Conservation (phyloP, 2,113 vertebrate genomes). For the Grantiella picta region DNA sequence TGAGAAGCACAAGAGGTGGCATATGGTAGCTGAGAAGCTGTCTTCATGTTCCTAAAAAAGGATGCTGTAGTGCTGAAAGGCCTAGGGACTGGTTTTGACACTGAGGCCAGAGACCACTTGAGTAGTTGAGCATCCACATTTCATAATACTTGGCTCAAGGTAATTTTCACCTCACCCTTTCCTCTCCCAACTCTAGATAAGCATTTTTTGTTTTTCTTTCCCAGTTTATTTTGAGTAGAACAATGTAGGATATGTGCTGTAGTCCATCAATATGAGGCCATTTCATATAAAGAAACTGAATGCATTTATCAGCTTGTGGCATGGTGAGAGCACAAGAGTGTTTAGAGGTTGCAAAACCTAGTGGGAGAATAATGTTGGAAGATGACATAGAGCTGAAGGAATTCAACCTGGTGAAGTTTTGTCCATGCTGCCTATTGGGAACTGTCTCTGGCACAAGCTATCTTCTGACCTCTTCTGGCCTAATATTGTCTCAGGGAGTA, state of each 20-base stretch:
- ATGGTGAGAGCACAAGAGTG: background rate
- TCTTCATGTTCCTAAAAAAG: background rate
- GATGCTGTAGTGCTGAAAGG: background rate
- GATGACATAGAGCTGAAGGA: background rate
- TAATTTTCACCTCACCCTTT: background rate
- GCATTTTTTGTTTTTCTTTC: background rate
- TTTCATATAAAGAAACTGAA: background rate
- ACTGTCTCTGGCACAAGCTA: background rate
- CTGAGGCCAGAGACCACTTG: background rate
- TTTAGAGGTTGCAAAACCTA: background rate
- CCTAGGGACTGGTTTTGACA: background rate
- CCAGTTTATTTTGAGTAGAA: background rate
- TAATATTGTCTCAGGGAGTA: background rate
- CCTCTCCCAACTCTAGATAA: background rate
- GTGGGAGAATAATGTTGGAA: background rate
- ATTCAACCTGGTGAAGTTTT: background rate
- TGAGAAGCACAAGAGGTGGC: background rate
- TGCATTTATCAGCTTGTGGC: background rate
- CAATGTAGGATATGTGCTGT: background rate
- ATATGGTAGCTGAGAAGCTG: background rate
- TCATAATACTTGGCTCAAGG: background rate
- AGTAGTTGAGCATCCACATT: background rate
- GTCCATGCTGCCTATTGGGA: background rate
- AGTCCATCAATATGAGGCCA: background rate
- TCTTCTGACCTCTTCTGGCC: background rate